These are phyloP conservation scores for Ischnura elegans DNA, from an alignment of 2,888 invertebrate genomes.

Conservation along the genomic window DNA sequence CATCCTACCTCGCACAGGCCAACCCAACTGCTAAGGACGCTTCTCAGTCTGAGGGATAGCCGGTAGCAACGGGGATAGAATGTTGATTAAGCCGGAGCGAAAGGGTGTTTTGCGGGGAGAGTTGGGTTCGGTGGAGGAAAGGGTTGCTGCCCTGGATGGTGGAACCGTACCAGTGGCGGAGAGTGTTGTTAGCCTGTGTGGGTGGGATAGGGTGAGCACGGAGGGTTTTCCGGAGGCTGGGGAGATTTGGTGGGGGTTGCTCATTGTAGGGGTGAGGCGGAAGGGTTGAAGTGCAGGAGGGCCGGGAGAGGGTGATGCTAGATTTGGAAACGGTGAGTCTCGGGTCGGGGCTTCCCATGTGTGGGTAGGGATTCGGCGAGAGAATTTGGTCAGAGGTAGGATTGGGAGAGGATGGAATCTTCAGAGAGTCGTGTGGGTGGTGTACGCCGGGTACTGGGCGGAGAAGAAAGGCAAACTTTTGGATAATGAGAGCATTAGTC, in stretches of 20 bases:
- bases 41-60: constrained; percentile 53
- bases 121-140: neutral
- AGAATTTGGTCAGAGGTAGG: constrained; percentile 8
- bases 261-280: neutral
- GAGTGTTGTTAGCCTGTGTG: neutral
- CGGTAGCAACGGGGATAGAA: constrained; percentile 61
- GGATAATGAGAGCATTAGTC: constrained; percentile 35
- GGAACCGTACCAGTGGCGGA: neutral
- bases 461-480: neutral
- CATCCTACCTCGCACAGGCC: neutral
- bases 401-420: neutral
- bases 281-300: neutral
- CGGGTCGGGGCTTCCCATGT: neutral
- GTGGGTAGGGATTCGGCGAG: neutral
- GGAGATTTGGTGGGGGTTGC: neutral
- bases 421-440: neutral
- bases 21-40: constrained; percentile 5
- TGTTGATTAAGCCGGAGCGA: constrained; percentile 63
- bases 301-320: neutral
- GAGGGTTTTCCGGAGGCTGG: neutral
- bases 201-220: neutral
- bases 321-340: neutral
- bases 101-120: neutral
- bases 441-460: neutral
- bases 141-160: neutral